These are phyloP conservation scores for Helostoma temminkii DNA, from an alignment of 2,797 vertebrate species.

Conservation along the genomic window DNA sequence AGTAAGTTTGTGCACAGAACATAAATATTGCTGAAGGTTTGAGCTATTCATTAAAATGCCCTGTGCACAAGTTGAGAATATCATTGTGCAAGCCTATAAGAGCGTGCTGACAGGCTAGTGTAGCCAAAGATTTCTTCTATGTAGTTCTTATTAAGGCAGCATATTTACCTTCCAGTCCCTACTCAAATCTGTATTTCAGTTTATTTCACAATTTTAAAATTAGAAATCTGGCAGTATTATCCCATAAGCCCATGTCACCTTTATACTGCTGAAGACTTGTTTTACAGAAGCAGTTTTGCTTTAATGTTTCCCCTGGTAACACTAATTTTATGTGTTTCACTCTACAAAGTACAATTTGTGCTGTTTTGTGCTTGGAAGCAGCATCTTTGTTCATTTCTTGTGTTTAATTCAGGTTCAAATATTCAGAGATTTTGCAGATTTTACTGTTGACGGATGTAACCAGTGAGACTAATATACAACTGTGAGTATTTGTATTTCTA, in stretches of 20 bases:
- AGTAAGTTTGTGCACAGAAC: not conserved
- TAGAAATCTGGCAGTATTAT: not conserved
- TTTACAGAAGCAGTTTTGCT: conserved; percentile 38
- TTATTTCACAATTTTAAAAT: not conserved
- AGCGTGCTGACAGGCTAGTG: too few species aligned
- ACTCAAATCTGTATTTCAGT: too few species aligned
- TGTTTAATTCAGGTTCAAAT: too few species aligned
- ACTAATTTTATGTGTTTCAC: conserved; percentile 15
- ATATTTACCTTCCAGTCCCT: not conserved
- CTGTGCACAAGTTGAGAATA: too few species aligned
- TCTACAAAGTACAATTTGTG: conserved; percentile 16
- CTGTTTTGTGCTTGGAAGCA: too few species aligned
- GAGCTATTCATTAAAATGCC: not conserved
- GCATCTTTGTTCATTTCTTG: too few species aligned
- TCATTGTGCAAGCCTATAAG: too few species aligned
- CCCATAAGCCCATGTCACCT: conserved; percentile 6
- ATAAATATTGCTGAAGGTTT: not conserved
- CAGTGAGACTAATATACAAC: too few species aligned
- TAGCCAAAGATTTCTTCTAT: too few species aligned
- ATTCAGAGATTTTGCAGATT: too few species aligned
- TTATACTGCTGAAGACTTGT: conserved; percentile 12
- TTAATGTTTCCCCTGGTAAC: conserved; percentile 32
- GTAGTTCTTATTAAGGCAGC: not conserved
- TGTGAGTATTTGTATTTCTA: too few species aligned
- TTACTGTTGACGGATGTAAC: too few species aligned